Base-by-base conservation (phyloP, 2,113 vertebrate species). In the Melanerpes aurifrons region DNA sequence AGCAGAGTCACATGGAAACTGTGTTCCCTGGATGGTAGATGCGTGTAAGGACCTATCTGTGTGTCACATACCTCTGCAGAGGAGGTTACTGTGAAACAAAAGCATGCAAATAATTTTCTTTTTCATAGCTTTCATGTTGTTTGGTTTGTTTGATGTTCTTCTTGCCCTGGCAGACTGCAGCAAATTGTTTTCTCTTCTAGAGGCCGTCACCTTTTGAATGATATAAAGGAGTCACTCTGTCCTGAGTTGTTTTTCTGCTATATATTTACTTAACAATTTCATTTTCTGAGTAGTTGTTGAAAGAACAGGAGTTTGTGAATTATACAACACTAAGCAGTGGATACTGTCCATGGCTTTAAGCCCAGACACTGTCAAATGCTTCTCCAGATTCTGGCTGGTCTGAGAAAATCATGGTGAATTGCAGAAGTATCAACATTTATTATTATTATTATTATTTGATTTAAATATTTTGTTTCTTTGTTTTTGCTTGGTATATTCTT, bases 281-380 rank as follows among this genome's bases (percentile, higher is more conserved):
- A 82, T 96, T 97, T 93, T 95, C 95, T 93, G 94, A 97, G 94
- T 80, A 97, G 94, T 84, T 97, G 96, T 92, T 97, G 97, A 97
- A 97, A 98, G 97, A 97, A 97, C 86, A 95, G 94, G 97, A 97
- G 97, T 97, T 97, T 96, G 96, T 98, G 97, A 97, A 97, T 98
- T 98, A 96, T 97, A 96, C 96, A 97, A 86, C 81, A 83, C 94
- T 95, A 86, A 97, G 92, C 94, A 91, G 94, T 96, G 88, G 85
- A 97, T 96, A 89, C 95, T 94, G 82, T 97, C 94, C 80, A 79
- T 97, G 97, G 97, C 98, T 96, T 92, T 90, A 83, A 94, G 97
- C 97, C 96, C 97, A 97, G 97, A 96, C 90, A 26, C 91, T 98
- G 97, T 98, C 97, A 97, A 94, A 96, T 82, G 50, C 68, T 95